phyloP scores from a whole-genome alignment of 2,113 vertebrate species.

The Peromyscus leucopus region DNA sequence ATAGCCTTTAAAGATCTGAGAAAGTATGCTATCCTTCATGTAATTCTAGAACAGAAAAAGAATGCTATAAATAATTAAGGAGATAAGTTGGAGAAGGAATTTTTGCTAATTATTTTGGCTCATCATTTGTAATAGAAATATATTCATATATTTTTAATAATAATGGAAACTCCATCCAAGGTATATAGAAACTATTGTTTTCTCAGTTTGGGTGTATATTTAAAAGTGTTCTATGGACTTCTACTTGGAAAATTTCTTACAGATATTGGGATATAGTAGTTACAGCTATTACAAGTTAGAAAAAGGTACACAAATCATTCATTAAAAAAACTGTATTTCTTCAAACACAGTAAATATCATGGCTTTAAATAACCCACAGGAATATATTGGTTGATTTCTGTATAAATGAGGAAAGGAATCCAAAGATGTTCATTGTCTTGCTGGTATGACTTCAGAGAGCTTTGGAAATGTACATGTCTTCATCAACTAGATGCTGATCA shows the following conservation, averaged over 20 bases:
- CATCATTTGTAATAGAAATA: neutral
- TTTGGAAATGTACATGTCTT: neutral
- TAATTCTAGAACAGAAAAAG: slow-evolving; percentile 10
- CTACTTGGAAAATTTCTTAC: neutral
- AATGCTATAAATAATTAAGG: neutral
- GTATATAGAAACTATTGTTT: neutral
- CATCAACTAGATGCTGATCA: neutral
- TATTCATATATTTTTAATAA: neutral
- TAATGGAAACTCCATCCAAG: neutral
- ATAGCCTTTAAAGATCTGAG: neutral
- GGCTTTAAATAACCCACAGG: neutral
- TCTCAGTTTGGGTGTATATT: slow-evolving; percentile 1
- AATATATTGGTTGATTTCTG: neutral
- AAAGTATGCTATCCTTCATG: neutral
- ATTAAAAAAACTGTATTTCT: neutral
- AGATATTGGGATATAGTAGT: neutral
- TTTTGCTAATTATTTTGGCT: neutral
- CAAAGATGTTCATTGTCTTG: neutral
- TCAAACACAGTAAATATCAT: neutral
- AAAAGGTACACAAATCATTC: neutral
- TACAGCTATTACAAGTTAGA: neutral
- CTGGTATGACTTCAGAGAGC: neutral
- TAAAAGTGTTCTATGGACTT: slow-evolving; percentile 8
- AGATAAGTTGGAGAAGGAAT: neutral
- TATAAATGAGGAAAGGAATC: neutral